phyloP scores from a whole-genome alignment of 2,888 invertebrate genomes.

The Nineta flava region DNA sequence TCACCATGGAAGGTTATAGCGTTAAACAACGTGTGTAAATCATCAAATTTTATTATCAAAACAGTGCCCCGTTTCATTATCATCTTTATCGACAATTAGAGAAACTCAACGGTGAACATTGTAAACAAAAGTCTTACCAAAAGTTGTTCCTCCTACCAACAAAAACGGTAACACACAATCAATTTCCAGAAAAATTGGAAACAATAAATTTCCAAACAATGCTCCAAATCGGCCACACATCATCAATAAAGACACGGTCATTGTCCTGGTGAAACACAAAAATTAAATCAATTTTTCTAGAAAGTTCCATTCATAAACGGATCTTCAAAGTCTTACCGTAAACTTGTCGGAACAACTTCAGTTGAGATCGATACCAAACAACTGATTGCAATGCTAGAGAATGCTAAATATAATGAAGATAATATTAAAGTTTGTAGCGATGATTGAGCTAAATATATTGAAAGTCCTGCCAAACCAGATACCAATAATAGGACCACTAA shows the following conservation, averaged over 20 bases:
- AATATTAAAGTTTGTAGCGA: conserved; percentile 1
- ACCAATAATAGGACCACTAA: conserved; percentile 17
- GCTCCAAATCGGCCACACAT: conserved; percentile 58
- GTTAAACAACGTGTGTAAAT: too few species aligned
- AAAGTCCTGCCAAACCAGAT: conserved; percentile 4
- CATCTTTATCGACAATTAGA: too few species aligned
- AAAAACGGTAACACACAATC: conserved; percentile 61
- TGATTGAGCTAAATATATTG: conserved; percentile 3
- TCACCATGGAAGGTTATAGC: too few species aligned
- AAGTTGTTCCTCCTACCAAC: conserved; percentile 42
- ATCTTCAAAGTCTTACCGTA: conserved; percentile 9
- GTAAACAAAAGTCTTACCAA: conserved; percentile 31
- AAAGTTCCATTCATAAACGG: neutral
- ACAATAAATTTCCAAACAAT: conserved; percentile 50
- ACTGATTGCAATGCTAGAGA: neutral
- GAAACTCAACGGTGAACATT: too few species aligned
- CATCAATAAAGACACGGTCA: conserved; percentile 53
- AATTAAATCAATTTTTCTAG: neutral
- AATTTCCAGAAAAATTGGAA: conserved; percentile 47
- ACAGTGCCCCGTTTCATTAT: too few species aligned
- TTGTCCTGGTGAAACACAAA: conserved; percentile 36
- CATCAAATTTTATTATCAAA: too few species aligned
- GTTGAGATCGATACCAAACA: conserved; percentile 3
- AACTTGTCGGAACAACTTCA: conserved; percentile 8
- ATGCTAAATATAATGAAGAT: conserved; percentile 1